Evolutionary conservation across 2,797 vertebrate species (phyloP), one percentile per base, ranked within the genome.

Genomic region (Cygnus olor): DNA sequence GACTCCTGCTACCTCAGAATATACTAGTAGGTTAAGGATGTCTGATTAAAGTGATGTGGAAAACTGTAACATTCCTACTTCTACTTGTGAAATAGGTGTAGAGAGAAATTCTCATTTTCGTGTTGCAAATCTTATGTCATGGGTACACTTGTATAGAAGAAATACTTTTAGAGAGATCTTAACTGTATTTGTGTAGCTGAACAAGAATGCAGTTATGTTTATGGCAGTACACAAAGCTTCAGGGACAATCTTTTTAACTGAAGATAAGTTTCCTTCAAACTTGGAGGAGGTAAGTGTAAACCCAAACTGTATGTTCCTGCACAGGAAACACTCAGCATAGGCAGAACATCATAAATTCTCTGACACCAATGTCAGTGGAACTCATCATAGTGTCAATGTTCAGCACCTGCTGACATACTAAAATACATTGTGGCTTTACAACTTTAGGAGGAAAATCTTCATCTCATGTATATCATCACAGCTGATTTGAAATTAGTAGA

Each of bases 31-130:
- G n/a, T 93, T 93, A 65, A 73, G 58, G 30, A 92, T 10, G 7
- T 87, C 32, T 83, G 44, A 15, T 64, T 86, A 94, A 92, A 79
- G 3, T 78, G 51, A n/a, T 78, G 18, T 76, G 68, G 65, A 95
- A 93, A 61, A 38, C 22, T 17, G 34, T 64, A 64, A 64, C 18
- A 17, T 64, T 83, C 42, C 76, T 45, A 71, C 1, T 79, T 93
- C 34, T 72, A 93, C 9, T 47, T 88, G 57, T 4, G 56, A 71
- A 93, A 77, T 90, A 28, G 91, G 7, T 58, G 42, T 60, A 21
- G 44, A 76, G 96, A 89, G 38, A 86, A 94, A 89, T 94, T 68
- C 6, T 63, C 12, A 69, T 24, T 65, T 72, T 80, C 85, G 34
- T 69, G 94, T 95, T 94, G 69, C 22, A 86, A 38, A 82, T 86